Conservation (phyloP, 2,797 vertebrate genomes). For the Oceanodroma leucorhoa region DNA sequence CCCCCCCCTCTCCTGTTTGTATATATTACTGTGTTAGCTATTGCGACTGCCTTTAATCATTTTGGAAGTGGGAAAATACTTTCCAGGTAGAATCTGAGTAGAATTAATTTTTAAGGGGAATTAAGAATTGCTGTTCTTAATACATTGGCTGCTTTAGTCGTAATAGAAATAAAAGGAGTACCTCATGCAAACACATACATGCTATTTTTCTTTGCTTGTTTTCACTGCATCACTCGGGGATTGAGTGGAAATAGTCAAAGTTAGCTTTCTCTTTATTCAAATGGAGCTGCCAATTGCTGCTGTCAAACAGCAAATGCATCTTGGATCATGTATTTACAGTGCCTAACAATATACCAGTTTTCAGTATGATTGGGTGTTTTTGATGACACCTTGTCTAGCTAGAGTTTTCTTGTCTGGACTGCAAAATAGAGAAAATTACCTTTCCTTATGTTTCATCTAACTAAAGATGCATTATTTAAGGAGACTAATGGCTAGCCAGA, state of each 20-base stretch:
- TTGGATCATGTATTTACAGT: background rate
- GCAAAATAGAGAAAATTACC: constrained; percentile 37
- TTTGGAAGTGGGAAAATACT: background rate
- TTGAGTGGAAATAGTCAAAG: background rate
- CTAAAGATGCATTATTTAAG: constrained; percentile 60
- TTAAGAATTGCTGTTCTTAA: background rate
- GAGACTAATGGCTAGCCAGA: constrained; percentile 22
- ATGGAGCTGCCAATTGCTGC: background rate
- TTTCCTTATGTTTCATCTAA: constrained; percentile 45
- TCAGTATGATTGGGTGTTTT: background rate
- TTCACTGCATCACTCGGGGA: background rate
- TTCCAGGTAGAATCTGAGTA: background rate
- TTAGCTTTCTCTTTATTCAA: background rate
- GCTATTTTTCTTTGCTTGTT: constrained; percentile 7
- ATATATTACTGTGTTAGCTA: background rate
- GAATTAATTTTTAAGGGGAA: background rate
- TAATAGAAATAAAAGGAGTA: background rate
- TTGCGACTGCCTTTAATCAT: background rate
- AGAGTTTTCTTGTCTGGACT: constrained; percentile 19
- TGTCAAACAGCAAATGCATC: background rate
- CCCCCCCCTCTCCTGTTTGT: background rate
- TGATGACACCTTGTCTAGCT: constrained; percentile 1
- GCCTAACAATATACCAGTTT: background rate
- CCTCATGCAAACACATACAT: background rate
- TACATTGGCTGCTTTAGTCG: background rate